Evolutionary conservation across 1,140 invertebrate genomes (phyloP).

Genomic region (Lasioglossum baleicum): DNA sequence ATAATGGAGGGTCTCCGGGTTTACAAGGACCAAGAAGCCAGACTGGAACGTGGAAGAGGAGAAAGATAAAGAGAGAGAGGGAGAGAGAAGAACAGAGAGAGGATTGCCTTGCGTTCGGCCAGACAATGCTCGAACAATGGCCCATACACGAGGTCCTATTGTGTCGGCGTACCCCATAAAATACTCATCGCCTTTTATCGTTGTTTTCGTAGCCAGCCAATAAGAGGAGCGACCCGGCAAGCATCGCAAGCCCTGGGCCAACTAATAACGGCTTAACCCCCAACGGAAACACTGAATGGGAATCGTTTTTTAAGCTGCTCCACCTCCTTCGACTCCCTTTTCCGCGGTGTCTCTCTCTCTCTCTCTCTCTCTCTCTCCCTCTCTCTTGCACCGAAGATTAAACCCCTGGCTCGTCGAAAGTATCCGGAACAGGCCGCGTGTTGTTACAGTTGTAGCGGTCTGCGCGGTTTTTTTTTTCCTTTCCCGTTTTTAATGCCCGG

Average conservation of each 20-base stretch:
- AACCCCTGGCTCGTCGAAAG: conserved; percentile 47
- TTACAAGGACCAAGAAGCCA: conserved; percentile 3
- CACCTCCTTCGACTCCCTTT: conserved; percentile 51
- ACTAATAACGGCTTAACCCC: conserved; percentile 69
- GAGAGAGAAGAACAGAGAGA: neutral
- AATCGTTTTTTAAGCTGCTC: conserved; percentile 70
- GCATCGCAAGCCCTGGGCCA: conserved; percentile 40
- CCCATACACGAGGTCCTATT: conserved; percentile 71
- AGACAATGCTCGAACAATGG: conserved; percentile 72
- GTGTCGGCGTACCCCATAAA: conserved; percentile 76
- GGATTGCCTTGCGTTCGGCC: conserved; percentile 62
- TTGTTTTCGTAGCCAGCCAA: conserved; percentile 75
- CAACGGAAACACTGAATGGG: conserved; percentile 76
- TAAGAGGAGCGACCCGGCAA: conserved; percentile 53
- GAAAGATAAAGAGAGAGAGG: conserved; percentile 31
- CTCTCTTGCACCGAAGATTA: conserved; percentile 48
- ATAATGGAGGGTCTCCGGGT: conserved; percentile 66
- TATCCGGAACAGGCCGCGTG: conserved; percentile 54
- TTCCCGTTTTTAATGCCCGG: conserved; percentile 47
- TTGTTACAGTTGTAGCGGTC: conserved; percentile 73
- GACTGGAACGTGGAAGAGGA: conserved; percentile 14
- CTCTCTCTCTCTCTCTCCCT: neutral
- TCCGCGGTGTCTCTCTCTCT: conserved; percentile 1
- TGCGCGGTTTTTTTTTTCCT: conserved; percentile 21
- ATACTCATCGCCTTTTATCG: conserved; percentile 80